Evolutionary conservation across 2,888 invertebrate genomes (phyloP), one percentile per base, ranked within the genome.

Genomic region (Bimastos eiseni): DNA sequence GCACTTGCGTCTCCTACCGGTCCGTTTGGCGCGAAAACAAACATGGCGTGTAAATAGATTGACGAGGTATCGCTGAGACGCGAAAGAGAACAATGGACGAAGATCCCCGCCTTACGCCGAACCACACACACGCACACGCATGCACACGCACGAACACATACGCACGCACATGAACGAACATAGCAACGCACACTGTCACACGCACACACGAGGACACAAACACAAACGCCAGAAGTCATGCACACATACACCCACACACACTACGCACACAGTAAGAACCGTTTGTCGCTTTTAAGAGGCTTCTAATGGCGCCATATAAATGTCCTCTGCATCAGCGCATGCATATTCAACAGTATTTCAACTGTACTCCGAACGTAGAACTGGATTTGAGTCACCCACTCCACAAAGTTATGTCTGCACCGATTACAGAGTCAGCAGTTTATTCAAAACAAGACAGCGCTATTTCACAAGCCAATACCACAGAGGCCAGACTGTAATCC

Each of bases 11-110:
- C 70, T 70, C 70, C 30, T 11, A 70, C 70, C n/a, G 70, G 70
- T 70, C 70, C 70, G 70, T 70, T 70, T 70, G 86, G 86, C 86
- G 86, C 86, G 86, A 86, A 86, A 86, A 86, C 86, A 86, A 86
- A 86, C 86, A 86, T 34, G 34, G 86, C 34, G 86, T 34, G 86
- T 86, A 86, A 86, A 86, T 86, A 86, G 36, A 86, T 86, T 86
- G 34, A 37, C 86, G 34, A 86, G 37, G 86, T 70, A 70, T 70
- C 70, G 70, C 70, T n/a, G 30, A 70, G 70, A 70, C 70, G 70
- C 70, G 70, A 70, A n/a, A 70, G 30, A 70, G 70, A 70, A 70
- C 70, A 70, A 70, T 70, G 70, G 70, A 70, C 70, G 49, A 70
- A 70, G 70, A 70, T 70, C 70, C 70, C 30, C 70, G 70, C 70